Conservation (phyloP, 1,140 invertebrate species). For the Papilio polytes region DNA sequence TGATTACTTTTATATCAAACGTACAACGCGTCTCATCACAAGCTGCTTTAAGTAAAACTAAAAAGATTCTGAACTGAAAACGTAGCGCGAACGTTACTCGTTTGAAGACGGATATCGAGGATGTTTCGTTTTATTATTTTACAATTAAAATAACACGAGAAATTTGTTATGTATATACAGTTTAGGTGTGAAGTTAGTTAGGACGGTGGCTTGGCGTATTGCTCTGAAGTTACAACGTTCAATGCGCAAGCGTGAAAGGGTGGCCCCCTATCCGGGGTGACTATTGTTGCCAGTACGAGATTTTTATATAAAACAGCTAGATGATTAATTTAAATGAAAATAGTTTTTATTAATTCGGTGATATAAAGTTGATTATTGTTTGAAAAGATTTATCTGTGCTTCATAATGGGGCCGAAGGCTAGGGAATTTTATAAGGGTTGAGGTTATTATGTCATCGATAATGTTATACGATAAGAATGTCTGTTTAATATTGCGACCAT, state of each 20-base stretch:
- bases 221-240: constrained; percentile 59
- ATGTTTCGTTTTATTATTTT: constrained; percentile 70
- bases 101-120: constrained; percentile 71
- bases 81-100: constrained; percentile 46
- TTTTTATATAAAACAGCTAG: constrained; percentile 54
- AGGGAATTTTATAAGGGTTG: constrained; percentile 51
- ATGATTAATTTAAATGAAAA: constrained; percentile 33
- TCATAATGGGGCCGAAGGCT: constrained; percentile 44
- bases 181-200: constrained; percentile 72
- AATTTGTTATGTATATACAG: constrained; percentile 80
- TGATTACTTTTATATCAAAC: constrained; percentile 65
- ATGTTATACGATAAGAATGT: constrained; percentile 43
- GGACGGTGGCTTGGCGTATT: constrained; percentile 65
- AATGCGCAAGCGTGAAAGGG: constrained; percentile 73
- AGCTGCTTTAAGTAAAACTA: constrained; percentile 17
- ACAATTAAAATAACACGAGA: constrained; percentile 64
- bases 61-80: constrained; percentile 10
- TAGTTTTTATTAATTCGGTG: constrained; percentile 46
- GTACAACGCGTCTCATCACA: constrained; percentile 34
- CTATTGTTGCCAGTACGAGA: constrained; percentile 69
- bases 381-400: constrained; percentile 40
- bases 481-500: background rate
- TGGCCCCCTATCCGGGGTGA: constrained; percentile 56
- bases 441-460: constrained; percentile 66
- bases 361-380: constrained; percentile 52